Conservation (phyloP, 2,888 invertebrate genomes). For the Cataglyphis livida region DNA sequence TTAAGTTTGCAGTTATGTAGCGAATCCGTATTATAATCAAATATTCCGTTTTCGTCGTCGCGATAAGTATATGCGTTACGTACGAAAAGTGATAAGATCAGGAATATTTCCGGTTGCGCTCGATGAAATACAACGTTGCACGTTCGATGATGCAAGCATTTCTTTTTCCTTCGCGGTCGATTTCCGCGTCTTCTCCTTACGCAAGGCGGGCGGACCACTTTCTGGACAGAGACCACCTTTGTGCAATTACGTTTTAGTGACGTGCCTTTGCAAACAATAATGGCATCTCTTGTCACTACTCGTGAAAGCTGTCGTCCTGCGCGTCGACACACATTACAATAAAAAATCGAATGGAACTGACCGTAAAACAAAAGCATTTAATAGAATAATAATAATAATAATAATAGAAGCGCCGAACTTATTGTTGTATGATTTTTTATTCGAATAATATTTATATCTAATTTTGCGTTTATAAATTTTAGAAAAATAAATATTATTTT, state of each 20-base stretch:
- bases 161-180: slow-evolving; percentile 50
- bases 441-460: slow-evolving; percentile 15
- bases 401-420: not conserved
- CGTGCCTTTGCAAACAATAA: slow-evolving; percentile 65
- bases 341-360: slow-evolving; percentile 20
- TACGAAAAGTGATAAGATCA: slow-evolving; percentile 60
- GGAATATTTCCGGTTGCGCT: slow-evolving; percentile 49
- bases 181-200: slow-evolving; percentile 75
- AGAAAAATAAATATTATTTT: not conserved
- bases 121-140: slow-evolving; percentile 51
- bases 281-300: slow-evolving; percentile 52
- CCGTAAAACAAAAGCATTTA: slow-evolving; percentile 23
- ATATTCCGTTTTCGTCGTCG: slow-evolving; percentile 33
- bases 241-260: slow-evolving; percentile 63
- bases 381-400: not conserved
- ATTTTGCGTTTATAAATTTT: not conserved
- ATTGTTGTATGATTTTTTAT: not conserved
- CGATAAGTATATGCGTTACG: not conserved
- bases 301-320: slow-evolving; percentile 67
- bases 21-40: not conserved
- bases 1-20: not conserved
- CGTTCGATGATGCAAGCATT: slow-evolving; percentile 58
- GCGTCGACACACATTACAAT: slow-evolving; percentile 13
- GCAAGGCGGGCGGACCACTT: slow-evolving; percentile 75
- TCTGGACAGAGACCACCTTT: slow-evolving; percentile 72